Evolutionary conservation across 2,797 vertebrate genomes (phyloP).

Genomic region (Poecilia picta): DNA sequence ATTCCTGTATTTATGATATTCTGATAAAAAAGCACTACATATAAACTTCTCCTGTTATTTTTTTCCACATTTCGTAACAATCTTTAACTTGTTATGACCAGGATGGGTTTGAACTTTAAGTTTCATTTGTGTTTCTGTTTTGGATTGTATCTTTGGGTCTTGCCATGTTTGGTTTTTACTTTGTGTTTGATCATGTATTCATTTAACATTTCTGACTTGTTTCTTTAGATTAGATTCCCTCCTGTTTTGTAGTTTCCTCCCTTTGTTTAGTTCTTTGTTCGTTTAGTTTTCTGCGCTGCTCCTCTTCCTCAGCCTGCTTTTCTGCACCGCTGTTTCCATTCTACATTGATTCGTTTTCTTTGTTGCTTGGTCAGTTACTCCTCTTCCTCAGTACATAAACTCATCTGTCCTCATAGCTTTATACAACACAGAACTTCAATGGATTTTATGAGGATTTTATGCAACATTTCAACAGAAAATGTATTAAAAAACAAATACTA

Average conservation of each 20-base stretch:
- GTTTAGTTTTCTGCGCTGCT: neutral
- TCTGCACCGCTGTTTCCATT: neutral
- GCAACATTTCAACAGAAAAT: neutral
- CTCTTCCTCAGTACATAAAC: neutral
- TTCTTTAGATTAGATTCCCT: neutral
- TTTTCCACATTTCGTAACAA: neutral
- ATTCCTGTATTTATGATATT: neutral
- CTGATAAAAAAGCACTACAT: constrained; percentile 8
- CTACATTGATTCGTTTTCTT: neutral
- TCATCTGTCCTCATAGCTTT: neutral
- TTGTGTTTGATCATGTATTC: neutral
- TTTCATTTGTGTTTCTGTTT: neutral
- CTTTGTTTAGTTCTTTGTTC: neutral
- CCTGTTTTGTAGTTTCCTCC: neutral
- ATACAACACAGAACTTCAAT: no score
- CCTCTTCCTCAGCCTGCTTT: no score
- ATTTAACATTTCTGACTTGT: neutral
- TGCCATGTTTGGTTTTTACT: neutral
- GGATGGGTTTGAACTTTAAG: neutral
- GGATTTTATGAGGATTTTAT: no score
- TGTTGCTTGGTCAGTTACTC: neutral
- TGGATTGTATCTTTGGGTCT: neutral
- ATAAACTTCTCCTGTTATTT: neutral
- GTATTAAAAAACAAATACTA: neutral
- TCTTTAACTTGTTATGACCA: neutral